Evolutionary conservation across 1,140 invertebrate species (phyloP).

Genomic region (Lasioglossum albipes): DNA sequence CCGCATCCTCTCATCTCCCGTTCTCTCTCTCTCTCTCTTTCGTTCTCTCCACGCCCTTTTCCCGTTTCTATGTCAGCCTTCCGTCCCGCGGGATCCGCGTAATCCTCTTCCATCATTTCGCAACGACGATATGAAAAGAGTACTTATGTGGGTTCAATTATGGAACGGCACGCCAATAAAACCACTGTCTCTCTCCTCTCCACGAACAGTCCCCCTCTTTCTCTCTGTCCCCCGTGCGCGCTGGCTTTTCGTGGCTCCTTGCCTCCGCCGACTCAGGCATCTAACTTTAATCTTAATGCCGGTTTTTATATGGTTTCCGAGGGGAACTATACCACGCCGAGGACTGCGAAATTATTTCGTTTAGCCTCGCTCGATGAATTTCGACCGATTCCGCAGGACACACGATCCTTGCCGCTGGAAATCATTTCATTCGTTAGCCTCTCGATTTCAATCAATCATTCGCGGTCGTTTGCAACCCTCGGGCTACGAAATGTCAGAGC

Average conservation of each 20-base stretch:
- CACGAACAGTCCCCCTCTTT: not conserved
- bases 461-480: too few relatives aligned
- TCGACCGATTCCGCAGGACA: not conserved
- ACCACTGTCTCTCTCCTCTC: conserved; percentile 13
- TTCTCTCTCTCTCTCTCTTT: conserved; percentile 17
- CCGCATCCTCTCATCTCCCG: not conserved
- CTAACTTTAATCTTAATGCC: conserved; percentile 23
- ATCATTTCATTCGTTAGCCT: too few relatives aligned
- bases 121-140: conserved; percentile 67
- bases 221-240: not conserved
- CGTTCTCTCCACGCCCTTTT: conserved; percentile 23
- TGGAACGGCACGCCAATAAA: conserved; percentile 58
- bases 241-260: conserved; percentile 16
- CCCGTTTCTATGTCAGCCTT: conserved; percentile 24
- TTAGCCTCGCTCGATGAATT: not conserved
- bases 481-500: too few relatives aligned
- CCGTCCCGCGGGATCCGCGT: conserved; percentile 65
- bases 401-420: too few relatives aligned
- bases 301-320: conserved; percentile 6
- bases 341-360: not conserved
- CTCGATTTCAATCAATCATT: too few relatives aligned
- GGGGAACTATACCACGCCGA: not conserved
- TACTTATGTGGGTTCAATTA: conserved; percentile 73
- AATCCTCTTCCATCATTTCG: conserved; percentile 73
- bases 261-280: not conserved